phyloP scores from a whole-genome alignment of 2,797 vertebrate species.

The Pantherophis vulpinus region DNA sequence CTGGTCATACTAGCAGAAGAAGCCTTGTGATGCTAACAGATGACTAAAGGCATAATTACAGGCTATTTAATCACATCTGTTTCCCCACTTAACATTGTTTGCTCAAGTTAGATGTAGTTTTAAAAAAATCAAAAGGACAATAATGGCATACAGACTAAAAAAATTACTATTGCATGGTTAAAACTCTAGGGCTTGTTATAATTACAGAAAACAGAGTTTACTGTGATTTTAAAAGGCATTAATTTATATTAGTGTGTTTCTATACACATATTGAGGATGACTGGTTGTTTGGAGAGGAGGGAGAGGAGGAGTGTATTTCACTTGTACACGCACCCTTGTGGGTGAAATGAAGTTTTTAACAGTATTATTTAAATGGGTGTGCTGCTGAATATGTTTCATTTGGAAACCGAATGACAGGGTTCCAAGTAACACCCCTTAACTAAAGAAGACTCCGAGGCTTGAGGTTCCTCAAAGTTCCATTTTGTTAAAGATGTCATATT shows the following conservation, averaged over 20 bases:
- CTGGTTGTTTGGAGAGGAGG: conserved; percentile 48
- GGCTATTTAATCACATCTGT: conserved; percentile 81
- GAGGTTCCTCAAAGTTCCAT: no score
- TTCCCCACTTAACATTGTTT: conserved; percentile 90
- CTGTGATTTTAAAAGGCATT: conserved; percentile 69
- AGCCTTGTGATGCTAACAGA: conserved; percentile 74
- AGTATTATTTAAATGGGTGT: background rate
- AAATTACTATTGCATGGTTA: conserved; percentile 70
- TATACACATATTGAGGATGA: conserved; percentile 61
- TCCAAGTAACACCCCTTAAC: no score
- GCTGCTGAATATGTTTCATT: background rate
- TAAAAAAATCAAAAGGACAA: conserved; percentile 90
- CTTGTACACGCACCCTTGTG: conserved; percentile 61
- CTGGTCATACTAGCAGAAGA: conserved; percentile 75
- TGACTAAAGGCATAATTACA: conserved; percentile 85
- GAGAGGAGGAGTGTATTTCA: conserved; percentile 41
- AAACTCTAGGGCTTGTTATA: conserved; percentile 73
- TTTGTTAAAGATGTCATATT: no score
- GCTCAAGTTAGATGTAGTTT: conserved; percentile 83
- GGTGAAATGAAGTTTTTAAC: conserved; percentile 21
- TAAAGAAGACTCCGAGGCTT: no score
- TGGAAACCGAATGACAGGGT: conserved; percentile 1
- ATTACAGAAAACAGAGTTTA: conserved; percentile 77
- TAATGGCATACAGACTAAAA: conserved; percentile 72
- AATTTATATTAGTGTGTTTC: conserved; percentile 73